Evolutionary conservation across 2,797 vertebrate genomes (phyloP), one percentile per base, ranked within the genome.

Genomic region (Orestias chungarensis): DNA sequence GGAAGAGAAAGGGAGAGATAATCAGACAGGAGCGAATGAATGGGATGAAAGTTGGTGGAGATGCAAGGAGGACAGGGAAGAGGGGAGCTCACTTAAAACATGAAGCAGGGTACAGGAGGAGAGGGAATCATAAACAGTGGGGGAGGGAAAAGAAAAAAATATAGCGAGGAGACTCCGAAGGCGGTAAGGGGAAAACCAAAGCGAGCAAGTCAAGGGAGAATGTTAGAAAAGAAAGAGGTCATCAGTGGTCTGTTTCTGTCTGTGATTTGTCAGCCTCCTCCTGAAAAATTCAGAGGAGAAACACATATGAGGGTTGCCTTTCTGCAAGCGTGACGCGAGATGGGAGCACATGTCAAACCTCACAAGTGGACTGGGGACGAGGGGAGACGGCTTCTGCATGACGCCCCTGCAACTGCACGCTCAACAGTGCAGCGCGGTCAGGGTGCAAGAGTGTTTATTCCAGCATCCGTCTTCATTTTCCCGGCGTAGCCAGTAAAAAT

Each of bases 211-310:
- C 73, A 62, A 79, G 82, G 65, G 76, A 91, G 82, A 80, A 73
- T 82, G 81, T 75, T 80, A 31, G 40, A 86, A 62, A 78, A 78
- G n/a, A 92, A 92, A 81, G 91, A 91, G 89, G 90, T 92, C 92
- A 93, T 87, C 87, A 74, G 81, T 49, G 78, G 82, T 85, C 81
- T 83, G 87, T 82, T 89, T 83, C 82, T 81, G 79, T 79, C 73
- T 85, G 80, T 79, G 74, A 86, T 86, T 88, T 88, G 82, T 90
- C 87, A 88, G 80, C 82, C 79, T 82, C 69, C 67, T 84, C 79
- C 85, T 92, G 82, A 89, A 92, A 92, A 89, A 92, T 92, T 91
- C 86, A 91, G 83, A 70, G 80, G 68, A 79, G 89, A 84, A 87
- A 91, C 75, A 71, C 86, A 87, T 70, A 82, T 43, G 62, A 78